Conservation (phyloP, 2,888 invertebrate species). For the Cheilosia urbana region DNA sequence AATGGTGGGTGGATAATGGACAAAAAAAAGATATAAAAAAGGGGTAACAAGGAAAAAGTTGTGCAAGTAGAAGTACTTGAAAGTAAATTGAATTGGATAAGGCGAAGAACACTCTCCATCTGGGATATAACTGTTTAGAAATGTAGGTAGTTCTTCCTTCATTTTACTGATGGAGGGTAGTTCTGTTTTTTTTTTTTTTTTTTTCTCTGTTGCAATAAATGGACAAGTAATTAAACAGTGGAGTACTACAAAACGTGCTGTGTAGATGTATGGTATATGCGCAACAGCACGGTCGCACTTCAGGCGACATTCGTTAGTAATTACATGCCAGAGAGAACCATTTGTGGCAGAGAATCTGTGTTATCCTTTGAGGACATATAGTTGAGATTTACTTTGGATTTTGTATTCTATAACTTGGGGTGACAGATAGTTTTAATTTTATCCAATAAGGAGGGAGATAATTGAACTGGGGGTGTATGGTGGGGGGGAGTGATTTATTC, state of each 20-base stretch:
- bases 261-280: background rate
- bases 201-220: conserved; percentile 10
- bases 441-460: background rate
- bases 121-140: background rate
- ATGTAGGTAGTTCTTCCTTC: background rate
- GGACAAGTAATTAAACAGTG: conserved; percentile 30
- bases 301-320: conserved; percentile 13
- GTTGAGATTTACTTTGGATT: conserved; percentile 7
- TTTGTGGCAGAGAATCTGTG: background rate
- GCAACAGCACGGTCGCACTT: background rate
- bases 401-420: background rate
- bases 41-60: background rate
- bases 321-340: conserved; percentile 1
- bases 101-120: background rate
- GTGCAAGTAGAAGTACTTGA: conserved; percentile 3
- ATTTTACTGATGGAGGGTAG: background rate
- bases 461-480: background rate
- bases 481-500: too few relatives aligned
- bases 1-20: background rate
- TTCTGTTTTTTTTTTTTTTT: background rate
- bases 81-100: conserved; percentile 29
- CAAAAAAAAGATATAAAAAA: background rate
- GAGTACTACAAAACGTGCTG: background rate
- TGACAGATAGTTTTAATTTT: background rate
- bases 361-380: background rate